phyloP scores from a whole-genome alignment of 2,888 invertebrate species.

The Andrena hattorfiana region DNA sequence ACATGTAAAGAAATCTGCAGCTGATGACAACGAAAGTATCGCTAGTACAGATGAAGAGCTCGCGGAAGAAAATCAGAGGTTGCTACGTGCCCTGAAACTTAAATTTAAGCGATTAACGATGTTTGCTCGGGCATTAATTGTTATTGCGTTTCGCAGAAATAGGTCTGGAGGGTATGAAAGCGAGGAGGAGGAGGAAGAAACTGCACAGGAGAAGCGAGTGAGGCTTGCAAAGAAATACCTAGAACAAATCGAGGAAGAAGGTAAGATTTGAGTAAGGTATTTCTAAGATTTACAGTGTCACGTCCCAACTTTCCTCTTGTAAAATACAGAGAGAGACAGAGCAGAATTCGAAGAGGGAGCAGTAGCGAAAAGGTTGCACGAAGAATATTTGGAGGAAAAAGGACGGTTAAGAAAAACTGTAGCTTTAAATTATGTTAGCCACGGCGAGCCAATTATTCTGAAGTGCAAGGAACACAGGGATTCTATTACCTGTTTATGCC shows the following conservation, averaged over 20 bases:
- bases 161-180: conserved; percentile 79
- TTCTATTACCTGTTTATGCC: conserved; percentile 92
- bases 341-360: conserved; percentile 88
- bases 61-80: conserved; percentile 79
- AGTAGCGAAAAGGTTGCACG: conserved; percentile 91
- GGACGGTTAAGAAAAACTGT: conserved; percentile 92
- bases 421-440: conserved; percentile 88
- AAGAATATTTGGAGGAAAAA: conserved; percentile 94
- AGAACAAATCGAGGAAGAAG: conserved; percentile 93
- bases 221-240: conserved; percentile 96
- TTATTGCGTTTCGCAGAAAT: conserved; percentile 20
- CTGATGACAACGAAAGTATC: conserved; percentile 80
- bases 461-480: conserved; percentile 92
- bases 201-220: conserved; percentile 95
- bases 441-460: conserved; percentile 85
- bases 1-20: conserved; percentile 59
- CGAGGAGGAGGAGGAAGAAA: conserved; percentile 89
- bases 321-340: conserved; percentile 87
- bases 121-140: conserved; percentile 29
- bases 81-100: conserved; percentile 33
- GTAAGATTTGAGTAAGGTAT: conserved; percentile 77
- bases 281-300: neutral
- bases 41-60: conserved; percentile 83
- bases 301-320: neutral
- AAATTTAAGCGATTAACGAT: neutral